These are phyloP conservation scores for Xyrichtys novacula DNA, from an alignment of 2,797 vertebrate genomes.

Conservation along the genomic window DNA sequence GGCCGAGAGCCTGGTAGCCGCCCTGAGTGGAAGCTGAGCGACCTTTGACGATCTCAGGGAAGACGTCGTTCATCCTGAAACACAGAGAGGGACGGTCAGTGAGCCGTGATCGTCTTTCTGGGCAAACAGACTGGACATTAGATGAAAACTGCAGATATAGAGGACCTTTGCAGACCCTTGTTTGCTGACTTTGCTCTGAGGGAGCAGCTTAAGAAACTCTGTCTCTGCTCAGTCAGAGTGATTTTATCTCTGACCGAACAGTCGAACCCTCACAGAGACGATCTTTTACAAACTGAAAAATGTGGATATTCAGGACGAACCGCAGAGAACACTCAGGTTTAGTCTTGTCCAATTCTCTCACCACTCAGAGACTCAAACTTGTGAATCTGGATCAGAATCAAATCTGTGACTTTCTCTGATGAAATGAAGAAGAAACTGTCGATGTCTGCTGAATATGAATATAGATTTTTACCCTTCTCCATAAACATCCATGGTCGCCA, in stretches of 20 bases:
- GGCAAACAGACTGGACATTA: not conserved
- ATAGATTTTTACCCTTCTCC: conserved; percentile 90
- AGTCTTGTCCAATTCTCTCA: not conserved
- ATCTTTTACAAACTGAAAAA: conserved; percentile 4
- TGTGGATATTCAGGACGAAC: conserved; percentile 24
- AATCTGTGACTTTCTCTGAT: no score
- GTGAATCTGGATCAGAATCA: no score
- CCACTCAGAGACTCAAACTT: no score
- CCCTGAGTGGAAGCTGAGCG: conserved; percentile 75
- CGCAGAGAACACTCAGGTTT: not conserved
- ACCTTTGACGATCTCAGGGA: conserved; percentile 70
- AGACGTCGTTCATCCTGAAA: conserved; percentile 85
- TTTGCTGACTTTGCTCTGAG: not conserved
- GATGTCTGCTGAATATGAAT: no score
- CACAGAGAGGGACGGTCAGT: not conserved
- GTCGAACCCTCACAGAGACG: not conserved
- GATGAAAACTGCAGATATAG: not conserved
- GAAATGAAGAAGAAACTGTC: no score
- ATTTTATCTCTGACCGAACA: not conserved
- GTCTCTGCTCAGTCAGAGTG: not conserved
- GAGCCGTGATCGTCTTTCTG: not conserved
- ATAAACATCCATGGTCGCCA: conserved; percentile 83
- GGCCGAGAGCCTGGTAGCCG: conserved; percentile 81
- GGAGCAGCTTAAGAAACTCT: not conserved
- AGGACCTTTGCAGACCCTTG: not conserved